Evolutionary conservation across 1,140 invertebrate species (phyloP).

Genomic region (Ceratitis capitata): DNA sequence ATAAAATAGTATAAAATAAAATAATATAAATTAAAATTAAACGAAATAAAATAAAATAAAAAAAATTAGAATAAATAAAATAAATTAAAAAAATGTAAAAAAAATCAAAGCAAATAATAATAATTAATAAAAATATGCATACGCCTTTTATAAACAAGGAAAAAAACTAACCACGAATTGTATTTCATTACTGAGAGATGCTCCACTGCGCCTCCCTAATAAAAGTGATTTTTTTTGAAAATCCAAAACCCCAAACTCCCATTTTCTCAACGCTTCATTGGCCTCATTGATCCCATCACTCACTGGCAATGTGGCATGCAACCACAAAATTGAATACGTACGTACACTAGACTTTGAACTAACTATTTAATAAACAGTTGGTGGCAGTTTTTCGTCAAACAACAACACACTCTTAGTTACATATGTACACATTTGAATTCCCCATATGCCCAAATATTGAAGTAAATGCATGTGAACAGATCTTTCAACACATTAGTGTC

Average conservation of each 20-base stretch:
- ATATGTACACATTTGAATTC: background rate
- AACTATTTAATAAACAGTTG: background rate
- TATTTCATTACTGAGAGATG: too few relatives aligned
- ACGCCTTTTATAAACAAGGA: too few relatives aligned
- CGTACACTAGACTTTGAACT: background rate
- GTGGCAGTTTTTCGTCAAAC: slow-evolving; percentile 29
- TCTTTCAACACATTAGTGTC: slow-evolving; percentile 37
- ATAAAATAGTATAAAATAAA: too few relatives aligned
- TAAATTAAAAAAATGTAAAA: too few relatives aligned
- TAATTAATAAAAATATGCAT: too few relatives aligned
- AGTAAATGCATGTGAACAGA: background rate
- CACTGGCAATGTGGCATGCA: slow-evolving; percentile 22
- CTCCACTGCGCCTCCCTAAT: background rate
- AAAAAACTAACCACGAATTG: too few relatives aligned
- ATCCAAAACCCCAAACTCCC: background rate
- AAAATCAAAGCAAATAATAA: too few relatives aligned
- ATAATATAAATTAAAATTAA: too few relatives aligned
- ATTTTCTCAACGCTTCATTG: background rate
- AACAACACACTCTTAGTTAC: background rate
- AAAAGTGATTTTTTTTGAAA: background rate
- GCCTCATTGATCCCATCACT: background rate
- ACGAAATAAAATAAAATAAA: too few relatives aligned
- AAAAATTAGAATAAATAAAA: too few relatives aligned
- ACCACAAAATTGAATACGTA: slow-evolving; percentile 15
- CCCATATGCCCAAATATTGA: background rate